Evolutionary conservation across 2,797 vertebrate species (phyloP), one percentile per base, ranked within the genome.

Genomic region (Pseudochromis fuscus): DNA sequence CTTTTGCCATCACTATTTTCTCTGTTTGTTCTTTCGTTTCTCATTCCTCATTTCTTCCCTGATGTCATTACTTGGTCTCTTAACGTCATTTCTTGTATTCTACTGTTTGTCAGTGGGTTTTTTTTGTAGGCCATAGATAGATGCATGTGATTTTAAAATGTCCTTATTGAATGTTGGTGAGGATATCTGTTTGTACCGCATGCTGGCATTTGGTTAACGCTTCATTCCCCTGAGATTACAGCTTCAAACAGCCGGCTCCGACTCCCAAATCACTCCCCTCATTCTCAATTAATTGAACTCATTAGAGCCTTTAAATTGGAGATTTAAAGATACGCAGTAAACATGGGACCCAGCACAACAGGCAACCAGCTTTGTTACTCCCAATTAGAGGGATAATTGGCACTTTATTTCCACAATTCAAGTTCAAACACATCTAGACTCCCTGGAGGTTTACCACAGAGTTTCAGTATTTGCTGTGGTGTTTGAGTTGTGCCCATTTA

Each of bases 311-410:
- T 85, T 88, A 91, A 89, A 89, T 87, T 82, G 87, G 69, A 88
- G 89, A 90, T 89, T 92, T 90, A 86, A 82, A 90, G 88, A 87
- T 89, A 81, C 19, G 28, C 66, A 70, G 78, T 89, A 83, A 91
- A 89, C 89, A 75, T 30, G 57, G 75, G 77, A 87, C 59, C 77
- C 21, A 49, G 78, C 72, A 86, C 80, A 87, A 87, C 83, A 84
- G 83, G 68, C 82, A 85, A 46, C 79, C 81, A 79, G 88, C 88
- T 88, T 90, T 90, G 89, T 91, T 88, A 85, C 82, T 91, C 75
- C 89, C 85, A 90, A 91, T 91, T 90, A 92, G 84, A 87, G 73
- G 70, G 79, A 91, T 93, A 92, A 93, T 94, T 92, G 90, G 84
- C 81, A 91, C 89, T 94, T 91, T 87, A 87, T 90, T 86, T 81